A percentile compares a stretch with the other conserved stretches of the same genome.
phyloP scores from a whole-genome alignment of 1,140 invertebrate species.

The Euglossa dilemma region DNA sequence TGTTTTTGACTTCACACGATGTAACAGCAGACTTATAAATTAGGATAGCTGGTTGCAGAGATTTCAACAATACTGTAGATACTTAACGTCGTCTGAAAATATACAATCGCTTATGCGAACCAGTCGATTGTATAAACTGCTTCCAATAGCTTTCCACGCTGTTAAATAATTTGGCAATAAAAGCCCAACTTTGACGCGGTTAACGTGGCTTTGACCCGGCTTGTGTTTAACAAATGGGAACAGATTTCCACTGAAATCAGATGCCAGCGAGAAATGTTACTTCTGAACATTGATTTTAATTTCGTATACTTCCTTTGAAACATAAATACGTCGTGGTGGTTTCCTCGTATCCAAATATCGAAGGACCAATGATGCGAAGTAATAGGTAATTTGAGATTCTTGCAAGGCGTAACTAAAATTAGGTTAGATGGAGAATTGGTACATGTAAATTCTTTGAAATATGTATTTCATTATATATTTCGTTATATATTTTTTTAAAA shows the following conservation, averaged over 20 bases:
- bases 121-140: not conserved
- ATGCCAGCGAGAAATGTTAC: not conserved
- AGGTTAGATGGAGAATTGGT: too few relatives aligned
- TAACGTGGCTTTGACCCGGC: not conserved
- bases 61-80: not conserved
- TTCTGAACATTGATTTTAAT: not conserved
- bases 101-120: not conserved
- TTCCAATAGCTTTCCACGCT: not conserved
- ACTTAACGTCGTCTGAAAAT: slow-evolving; percentile 9
- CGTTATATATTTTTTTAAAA: too few relatives aligned
- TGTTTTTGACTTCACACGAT: too few relatives aligned
- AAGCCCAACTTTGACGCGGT: not conserved
- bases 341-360: not conserved
- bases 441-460: too few relatives aligned
- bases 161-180: not conserved
- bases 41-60: not conserved
- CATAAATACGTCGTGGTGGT: not conserved
- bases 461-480: too few relatives aligned
- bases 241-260: not conserved
- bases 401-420: too few relatives aligned
- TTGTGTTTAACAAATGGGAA: not conserved
- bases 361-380: not conserved
- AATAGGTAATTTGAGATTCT: not conserved
- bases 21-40: not conserved
- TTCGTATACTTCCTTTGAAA: not conserved